Conservation (phyloP, 1,140 invertebrate genomes). For the Coelopa frigida region DNA sequence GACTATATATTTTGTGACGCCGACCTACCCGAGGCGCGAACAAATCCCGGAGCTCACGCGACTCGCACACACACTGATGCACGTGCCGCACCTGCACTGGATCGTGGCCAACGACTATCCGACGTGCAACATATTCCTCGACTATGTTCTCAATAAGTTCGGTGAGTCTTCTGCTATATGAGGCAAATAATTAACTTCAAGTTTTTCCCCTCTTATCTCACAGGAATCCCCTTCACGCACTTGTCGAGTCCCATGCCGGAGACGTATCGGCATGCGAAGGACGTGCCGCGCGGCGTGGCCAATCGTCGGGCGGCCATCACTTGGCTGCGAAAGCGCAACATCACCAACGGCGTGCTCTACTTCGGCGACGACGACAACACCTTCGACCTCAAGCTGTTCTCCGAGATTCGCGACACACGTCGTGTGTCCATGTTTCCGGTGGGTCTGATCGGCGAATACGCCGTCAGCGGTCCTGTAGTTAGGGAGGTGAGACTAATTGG, state of each 20-base stretch:
- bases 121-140: slow-evolving; percentile 47
- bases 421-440: slow-evolving; percentile 79
- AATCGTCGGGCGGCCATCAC: slow-evolving; percentile 80
- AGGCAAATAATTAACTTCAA: not conserved
- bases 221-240: slow-evolving; percentile 62
- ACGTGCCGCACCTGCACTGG: slow-evolving; percentile 81
- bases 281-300: slow-evolving; percentile 79
- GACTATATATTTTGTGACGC: slow-evolving; percentile 65
- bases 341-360: slow-evolving; percentile 75
- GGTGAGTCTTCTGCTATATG: slow-evolving; percentile 29
- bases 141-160: slow-evolving; percentile 48
- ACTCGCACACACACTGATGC: slow-evolving; percentile 79
- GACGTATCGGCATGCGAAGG: slow-evolving; percentile 59
- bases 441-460: slow-evolving; percentile 62
- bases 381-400: slow-evolving; percentile 67
- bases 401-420: slow-evolving; percentile 68
- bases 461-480: slow-evolving; percentile 58
- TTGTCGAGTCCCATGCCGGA: slow-evolving; percentile 73
- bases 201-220: slow-evolving; percentile 11
- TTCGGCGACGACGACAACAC: slow-evolving; percentile 98
- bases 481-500: slow-evolving; percentile 52
- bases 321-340: slow-evolving; percentile 73
- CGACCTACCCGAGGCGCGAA: slow-evolving; percentile 67
- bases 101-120: slow-evolving; percentile 78
- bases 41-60: slow-evolving; percentile 87